Evolutionary conservation across 2,113 vertebrate genomes (phyloP).

Genomic region (Epinephelus fuscoguttatus): DNA sequence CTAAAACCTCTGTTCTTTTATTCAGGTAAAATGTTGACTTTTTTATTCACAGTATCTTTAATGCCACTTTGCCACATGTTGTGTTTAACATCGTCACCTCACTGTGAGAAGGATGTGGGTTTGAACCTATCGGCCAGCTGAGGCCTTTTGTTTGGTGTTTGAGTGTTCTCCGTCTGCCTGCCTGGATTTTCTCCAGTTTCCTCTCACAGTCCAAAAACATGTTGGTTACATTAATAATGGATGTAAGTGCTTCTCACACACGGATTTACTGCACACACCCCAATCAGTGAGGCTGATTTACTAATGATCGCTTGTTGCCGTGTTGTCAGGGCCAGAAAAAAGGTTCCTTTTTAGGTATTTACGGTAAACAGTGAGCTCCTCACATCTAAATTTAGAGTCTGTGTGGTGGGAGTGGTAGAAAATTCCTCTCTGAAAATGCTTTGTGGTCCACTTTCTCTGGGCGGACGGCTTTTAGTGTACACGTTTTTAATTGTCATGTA

Average conservation of each 20-base stretch:
- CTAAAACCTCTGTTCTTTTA: neutral
- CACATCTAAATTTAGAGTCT: neutral
- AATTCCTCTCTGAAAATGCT: neutral
- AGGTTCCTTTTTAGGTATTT: neutral
- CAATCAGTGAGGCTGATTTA: no score
- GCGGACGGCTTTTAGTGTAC: conserved; percentile 5
- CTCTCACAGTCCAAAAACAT: neutral
- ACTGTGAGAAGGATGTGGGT: neutral
- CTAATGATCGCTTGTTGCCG: neutral
- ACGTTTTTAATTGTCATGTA: neutral
- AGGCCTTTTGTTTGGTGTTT: neutral
- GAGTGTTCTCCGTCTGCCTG: neutral
- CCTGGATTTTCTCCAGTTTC: no score
- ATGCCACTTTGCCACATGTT: neutral
- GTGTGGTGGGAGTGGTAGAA: neutral
- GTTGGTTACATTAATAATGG: neutral
- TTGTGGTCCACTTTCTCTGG: conserved; percentile 17
- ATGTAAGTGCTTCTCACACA: neutral
- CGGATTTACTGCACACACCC: neutral
- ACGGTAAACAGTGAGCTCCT: conserved; percentile 3
- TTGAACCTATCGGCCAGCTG: neutral
- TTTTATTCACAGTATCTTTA: neutral
- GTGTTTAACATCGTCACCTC: neutral
- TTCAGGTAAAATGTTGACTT: neutral
- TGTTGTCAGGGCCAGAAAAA: neutral